Percentiles rank a stretch among this genome's conserved stretches.
phyloP scores from a whole-genome alignment of 2,797 vertebrate genomes.

The Aphelocoma californica region DNA sequence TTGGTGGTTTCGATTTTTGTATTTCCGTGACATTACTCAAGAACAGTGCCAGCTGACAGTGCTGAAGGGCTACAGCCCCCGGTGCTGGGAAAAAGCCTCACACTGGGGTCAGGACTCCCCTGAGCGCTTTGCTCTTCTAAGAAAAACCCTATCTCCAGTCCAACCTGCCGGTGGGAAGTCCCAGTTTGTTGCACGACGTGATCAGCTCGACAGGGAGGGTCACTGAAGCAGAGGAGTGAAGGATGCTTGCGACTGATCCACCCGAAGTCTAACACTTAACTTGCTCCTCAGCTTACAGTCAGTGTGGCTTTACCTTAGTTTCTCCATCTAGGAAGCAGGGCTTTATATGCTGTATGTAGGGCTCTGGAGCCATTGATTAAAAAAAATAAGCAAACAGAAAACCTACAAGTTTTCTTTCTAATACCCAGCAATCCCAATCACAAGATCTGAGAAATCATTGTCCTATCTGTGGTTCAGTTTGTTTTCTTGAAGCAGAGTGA shows the following conservation, averaged over 20 bases:
- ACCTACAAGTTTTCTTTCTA: background rate
- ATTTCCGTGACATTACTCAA: background rate
- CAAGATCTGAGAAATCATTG: background rate
- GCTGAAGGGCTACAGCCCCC: background rate
- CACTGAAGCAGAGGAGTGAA: background rate
- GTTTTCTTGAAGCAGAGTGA: background rate
- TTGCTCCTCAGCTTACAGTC: background rate
- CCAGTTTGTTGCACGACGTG: background rate
- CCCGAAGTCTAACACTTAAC: background rate
- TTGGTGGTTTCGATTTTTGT: background rate
- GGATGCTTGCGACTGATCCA: background rate
- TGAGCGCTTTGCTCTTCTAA: rapidly evolving
- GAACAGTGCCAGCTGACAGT: background rate
- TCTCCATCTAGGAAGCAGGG: background rate
- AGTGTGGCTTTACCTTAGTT: background rate
- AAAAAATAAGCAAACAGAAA: background rate
- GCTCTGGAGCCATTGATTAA: background rate
- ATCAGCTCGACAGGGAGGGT: background rate
- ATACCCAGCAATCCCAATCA: background rate
- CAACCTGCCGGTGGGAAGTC: rapidly evolving
- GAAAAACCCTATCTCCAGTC: background rate
- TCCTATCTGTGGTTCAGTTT: background rate
- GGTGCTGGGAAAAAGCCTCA: background rate
- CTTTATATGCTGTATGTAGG: background rate
- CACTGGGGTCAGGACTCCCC: background rate